Conservation (phyloP, 2,797 vertebrate species). For the Acipenser oxyrinchus region DNA sequence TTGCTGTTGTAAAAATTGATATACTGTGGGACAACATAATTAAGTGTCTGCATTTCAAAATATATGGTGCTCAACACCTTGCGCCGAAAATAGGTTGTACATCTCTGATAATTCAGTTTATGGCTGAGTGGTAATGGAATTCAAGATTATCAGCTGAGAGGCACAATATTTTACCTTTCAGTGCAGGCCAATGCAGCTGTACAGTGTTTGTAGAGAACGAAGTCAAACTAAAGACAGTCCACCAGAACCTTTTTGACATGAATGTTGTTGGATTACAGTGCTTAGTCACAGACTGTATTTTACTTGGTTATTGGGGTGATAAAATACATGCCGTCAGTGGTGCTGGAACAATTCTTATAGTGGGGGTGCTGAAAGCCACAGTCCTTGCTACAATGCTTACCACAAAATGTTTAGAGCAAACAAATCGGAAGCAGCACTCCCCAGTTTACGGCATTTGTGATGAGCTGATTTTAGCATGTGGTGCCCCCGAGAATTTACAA, state of each 20-base stretch:
- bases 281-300: conserved; percentile 23
- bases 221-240: not conserved
- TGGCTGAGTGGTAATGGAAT: conserved; percentile 44
- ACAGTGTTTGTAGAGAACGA: not conserved
- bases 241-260: not conserved
- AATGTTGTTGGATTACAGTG: not conserved
- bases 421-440: no score
- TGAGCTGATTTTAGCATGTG: no score
- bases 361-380: no score
- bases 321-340: conserved; percentile 50
- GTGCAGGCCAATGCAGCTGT: conserved; percentile 12
- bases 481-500: no score
- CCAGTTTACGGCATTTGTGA: no score
- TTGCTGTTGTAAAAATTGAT: conserved; percentile 58
- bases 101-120: conserved; percentile 51
- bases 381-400: no score
- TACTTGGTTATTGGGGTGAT: conserved; percentile 31
- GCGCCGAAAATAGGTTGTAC: conserved; percentile 39
- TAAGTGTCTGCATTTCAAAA: conserved; percentile 53
- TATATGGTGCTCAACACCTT: conserved; percentile 35
- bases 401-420: no score
- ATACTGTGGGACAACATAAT: conserved; percentile 55
- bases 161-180: conserved; percentile 30
- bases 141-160: conserved; percentile 41
- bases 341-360: no score